phyloP scores from a whole-genome alignment of 64 coral and sea anemone genomes.

The Trachythela sp. region DNA sequence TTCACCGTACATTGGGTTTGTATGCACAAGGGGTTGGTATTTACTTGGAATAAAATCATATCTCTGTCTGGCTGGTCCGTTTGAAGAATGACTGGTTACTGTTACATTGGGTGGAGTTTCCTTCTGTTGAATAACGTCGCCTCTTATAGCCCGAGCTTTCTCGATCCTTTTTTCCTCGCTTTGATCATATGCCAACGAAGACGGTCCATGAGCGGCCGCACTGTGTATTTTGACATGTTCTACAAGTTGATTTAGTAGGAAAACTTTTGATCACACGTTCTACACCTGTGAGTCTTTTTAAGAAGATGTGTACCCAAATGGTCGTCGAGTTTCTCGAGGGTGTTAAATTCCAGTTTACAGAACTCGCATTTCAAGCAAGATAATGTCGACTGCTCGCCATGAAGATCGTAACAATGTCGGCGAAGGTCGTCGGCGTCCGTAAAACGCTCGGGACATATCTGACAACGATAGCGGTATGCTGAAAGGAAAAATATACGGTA shows the following conservation, averaged over 20 bases:
- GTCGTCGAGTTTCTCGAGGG: neutral
- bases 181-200: neutral
- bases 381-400: neutral
- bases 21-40: neutral
- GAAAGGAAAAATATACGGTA: neutral
- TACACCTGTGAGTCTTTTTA: neutral
- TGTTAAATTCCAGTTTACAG: neutral
- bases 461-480: conserved; percentile 2
- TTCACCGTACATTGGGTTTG: neutral
- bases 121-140: neutral
- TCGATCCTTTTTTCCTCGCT: neutral
- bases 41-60: conserved; percentile 7
- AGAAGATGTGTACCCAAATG: neutral
- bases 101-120: neutral
- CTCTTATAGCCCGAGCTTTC: neutral
- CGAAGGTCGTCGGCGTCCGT: neutral
- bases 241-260: neutral
- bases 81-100: neutral
- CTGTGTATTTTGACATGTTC: neutral
- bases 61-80: neutral
- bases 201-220: neutral
- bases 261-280: neutral
- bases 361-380: conserved; percentile 17
- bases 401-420: neutral
- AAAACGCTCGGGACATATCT: neutral